Percentiles rank a stretch among this genome's conserved stretches.
Evolutionary conservation across 2,888 invertebrate species (phyloP).

Genomic region (Parasteatoda lunata): DNA sequence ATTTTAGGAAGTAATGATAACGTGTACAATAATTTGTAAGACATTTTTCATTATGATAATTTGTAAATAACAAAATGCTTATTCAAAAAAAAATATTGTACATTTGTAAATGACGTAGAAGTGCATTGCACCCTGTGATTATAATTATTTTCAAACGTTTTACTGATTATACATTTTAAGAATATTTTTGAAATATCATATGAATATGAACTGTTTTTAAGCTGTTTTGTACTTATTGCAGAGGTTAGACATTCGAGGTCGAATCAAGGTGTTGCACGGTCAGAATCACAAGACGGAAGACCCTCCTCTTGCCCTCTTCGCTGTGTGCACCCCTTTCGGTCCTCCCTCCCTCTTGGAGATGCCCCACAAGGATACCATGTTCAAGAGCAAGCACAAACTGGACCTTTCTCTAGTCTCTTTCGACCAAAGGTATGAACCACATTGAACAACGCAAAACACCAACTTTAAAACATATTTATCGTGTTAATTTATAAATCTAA

Average conservation of each 20-base stretch:
- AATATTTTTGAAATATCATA: neutral
- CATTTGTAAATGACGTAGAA: neutral
- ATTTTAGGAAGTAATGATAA: too few species aligned
- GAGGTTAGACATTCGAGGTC: constrained; percentile 98
- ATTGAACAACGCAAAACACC: neutral
- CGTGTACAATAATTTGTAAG: neutral
- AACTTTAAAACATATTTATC: too few species aligned
- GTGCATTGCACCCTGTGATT: neutral
- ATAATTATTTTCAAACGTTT: neutral
- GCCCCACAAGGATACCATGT: constrained; percentile 99
- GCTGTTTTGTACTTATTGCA: constrained; percentile 76
- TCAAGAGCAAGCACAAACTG: constrained; percentile 99
- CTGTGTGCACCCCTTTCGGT: constrained; percentile 98
- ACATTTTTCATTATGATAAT: too few species aligned
- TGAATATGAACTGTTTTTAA: neutral
- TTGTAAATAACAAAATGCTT: too few species aligned
- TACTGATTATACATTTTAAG: neutral
- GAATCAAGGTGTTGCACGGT: constrained; percentile 95
- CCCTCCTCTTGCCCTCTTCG: constrained; percentile 94
- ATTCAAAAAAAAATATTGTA: neutral
- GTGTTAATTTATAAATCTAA: too few species aligned
- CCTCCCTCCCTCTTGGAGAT: constrained; percentile 98
- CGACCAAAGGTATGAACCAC: constrained; percentile 82
- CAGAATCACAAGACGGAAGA: constrained; percentile 94
- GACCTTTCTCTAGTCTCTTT: constrained; percentile 96